Evolutionary conservation across 2,888 invertebrate genomes (phyloP).

Genomic region (Volucella inanis): DNA sequence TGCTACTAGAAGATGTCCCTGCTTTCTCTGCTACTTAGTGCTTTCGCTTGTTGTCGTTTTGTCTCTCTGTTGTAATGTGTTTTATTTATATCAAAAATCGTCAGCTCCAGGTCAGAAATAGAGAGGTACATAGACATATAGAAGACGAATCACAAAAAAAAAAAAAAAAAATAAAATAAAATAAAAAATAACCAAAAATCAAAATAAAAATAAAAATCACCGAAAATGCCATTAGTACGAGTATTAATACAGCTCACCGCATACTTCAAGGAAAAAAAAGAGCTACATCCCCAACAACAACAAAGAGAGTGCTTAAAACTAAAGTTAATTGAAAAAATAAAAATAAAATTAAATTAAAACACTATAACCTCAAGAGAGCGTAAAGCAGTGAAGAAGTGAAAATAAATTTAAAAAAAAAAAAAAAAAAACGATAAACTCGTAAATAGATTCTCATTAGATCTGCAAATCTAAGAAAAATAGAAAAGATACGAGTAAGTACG

Average conservation of each 20-base stretch:
- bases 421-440: constrained; percentile 50
- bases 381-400: constrained; percentile 48
- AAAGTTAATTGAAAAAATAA: constrained; percentile 54
- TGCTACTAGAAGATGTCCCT: constrained; percentile 62
- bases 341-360: constrained; percentile 43
- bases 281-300: constrained; percentile 69
- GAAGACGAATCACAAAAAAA: constrained; percentile 39
- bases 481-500: constrained; percentile 48
- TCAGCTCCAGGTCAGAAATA: constrained; percentile 79
- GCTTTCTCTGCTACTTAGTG: constrained; percentile 38
- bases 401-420: constrained; percentile 4
- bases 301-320: constrained; percentile 68
- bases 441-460: constrained; percentile 75
- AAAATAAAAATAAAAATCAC: constrained; percentile 35
- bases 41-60: constrained; percentile 48
- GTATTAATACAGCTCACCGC: constrained; percentile 53
- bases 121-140: constrained; percentile 74
- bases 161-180: constrained; percentile 43
- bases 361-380: constrained; percentile 53
- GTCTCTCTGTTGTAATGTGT: constrained; percentile 77
- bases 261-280: constrained; percentile 42
- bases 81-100: constrained; percentile 78
- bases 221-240: constrained; percentile 62
- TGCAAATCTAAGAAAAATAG: constrained; percentile 71
- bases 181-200: constrained; percentile 36